These are phyloP conservation scores for Uromys caudimaculatus DNA, from an alignment of 2,797 vertebrate genomes.

Conservation along the genomic window DNA sequence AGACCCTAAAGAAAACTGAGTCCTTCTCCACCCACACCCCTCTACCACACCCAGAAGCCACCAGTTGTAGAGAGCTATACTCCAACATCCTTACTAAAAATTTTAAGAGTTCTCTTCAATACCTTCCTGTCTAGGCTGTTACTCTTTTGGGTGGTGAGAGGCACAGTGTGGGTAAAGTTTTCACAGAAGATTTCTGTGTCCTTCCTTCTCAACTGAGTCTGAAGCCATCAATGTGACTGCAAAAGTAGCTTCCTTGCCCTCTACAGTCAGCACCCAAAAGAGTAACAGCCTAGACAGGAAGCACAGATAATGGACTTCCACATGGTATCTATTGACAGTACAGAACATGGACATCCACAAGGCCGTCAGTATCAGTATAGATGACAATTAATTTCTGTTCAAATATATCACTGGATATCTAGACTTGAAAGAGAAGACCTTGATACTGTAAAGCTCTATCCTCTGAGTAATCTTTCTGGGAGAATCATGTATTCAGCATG, in stretches of 20 bases:
- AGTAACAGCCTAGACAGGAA: no score
- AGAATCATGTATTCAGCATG: not conserved
- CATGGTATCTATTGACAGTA: not conserved
- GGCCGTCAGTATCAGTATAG: not conserved
- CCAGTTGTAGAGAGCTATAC: not conserved
- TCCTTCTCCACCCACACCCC: not conserved
- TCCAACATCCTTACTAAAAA: not conserved
- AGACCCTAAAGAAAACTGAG: not conserved
- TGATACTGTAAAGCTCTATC: not conserved
- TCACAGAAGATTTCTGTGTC: not conserved
- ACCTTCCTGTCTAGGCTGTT: not conserved
- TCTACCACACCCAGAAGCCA: not conserved
- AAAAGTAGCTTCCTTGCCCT: not conserved
- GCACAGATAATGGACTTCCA: not conserved
- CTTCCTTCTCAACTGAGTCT: not conserved
- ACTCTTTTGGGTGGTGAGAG: not conserved
- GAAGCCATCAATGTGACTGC: not conserved
- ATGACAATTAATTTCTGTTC: not conserved
- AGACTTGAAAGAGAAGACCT: not conserved
- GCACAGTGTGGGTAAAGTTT: not conserved
- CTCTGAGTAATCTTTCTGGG: not conserved
- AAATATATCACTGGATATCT: not conserved
- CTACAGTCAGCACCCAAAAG: not conserved
- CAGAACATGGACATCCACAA: not conserved
- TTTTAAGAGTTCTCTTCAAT: not conserved